These are phyloP conservation scores for Phycodurus eques DNA, from an alignment of 2,113 vertebrate species.

Conservation along the genomic window DNA sequence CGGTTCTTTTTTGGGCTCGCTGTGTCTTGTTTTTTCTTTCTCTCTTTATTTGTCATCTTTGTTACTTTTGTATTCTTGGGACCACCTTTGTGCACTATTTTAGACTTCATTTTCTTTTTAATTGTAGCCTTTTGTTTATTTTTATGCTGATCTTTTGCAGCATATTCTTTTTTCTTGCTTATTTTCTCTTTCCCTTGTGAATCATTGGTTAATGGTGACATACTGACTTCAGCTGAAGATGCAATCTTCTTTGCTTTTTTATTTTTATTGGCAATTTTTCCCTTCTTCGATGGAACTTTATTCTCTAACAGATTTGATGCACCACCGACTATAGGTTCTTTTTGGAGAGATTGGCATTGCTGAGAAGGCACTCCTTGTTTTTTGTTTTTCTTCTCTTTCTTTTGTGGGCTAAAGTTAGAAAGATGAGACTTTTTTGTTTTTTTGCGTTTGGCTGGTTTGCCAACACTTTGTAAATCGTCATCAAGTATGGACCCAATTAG, in stretches of 20 bases:
- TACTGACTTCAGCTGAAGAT: slow-evolving; percentile 28
- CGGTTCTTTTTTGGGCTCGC: slow-evolving; percentile 26
- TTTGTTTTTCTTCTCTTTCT: slow-evolving; percentile 62
- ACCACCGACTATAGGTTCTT: slow-evolving; percentile 20
- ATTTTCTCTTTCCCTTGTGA: slow-evolving; percentile 48
- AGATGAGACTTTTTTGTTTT: slow-evolving; percentile 58
- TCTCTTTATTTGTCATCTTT: slow-evolving; percentile 31
- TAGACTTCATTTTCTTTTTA: slow-evolving; percentile 65
- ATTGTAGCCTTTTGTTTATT: slow-evolving; percentile 41
- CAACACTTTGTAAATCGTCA: slow-evolving; percentile 42
- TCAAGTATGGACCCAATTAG: slow-evolving; percentile 33
- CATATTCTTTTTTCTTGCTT: slow-evolving; percentile 62
- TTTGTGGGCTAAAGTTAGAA: slow-evolving; percentile 63
- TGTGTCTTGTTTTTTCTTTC: slow-evolving; percentile 42
- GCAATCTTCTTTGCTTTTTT: slow-evolving; percentile 33
- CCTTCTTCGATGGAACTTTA: slow-evolving; percentile 49
- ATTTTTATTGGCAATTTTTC: slow-evolving; percentile 43
- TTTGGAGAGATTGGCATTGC: slow-evolving; percentile 25
- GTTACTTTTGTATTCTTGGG: slow-evolving; percentile 43
- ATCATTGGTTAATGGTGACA: slow-evolving; percentile 1
- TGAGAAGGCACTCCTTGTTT: slow-evolving; percentile 48
- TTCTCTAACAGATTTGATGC: slow-evolving; percentile 17
- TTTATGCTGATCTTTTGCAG: slow-evolving; percentile 4
- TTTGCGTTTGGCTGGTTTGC: slow-evolving; percentile 56
- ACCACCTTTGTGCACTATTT: slow-evolving; percentile 32